Conservation (phyloP, 2,888 invertebrate species). For the Tillus elongatus region DNA sequence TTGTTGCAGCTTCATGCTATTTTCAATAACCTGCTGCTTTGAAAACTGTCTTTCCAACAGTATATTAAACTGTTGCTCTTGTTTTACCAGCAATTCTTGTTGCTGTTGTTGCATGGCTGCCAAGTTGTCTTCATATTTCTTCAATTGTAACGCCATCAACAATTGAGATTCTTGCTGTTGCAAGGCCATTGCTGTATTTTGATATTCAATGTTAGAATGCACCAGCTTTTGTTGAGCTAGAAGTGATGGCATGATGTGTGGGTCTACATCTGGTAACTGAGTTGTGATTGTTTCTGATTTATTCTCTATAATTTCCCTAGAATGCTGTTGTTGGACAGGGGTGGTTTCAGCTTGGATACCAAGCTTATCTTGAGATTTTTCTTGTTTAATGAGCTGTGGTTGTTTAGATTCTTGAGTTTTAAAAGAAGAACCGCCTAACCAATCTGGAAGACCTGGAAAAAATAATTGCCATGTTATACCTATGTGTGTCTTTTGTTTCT, state of each 20-base stretch:
- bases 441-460: constrained; percentile 31
- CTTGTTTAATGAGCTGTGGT: constrained; percentile 3
- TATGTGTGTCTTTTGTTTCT: no score
- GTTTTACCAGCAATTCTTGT: constrained; percentile 46
- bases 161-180: constrained; percentile 56
- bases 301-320: no score
- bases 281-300: background rate
- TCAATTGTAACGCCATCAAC: constrained; percentile 52
- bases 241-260: constrained; percentile 16
- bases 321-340: no score
- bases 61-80: constrained; percentile 47
- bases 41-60: constrained; percentile 48
- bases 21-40: constrained; percentile 50
- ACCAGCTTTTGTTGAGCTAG: constrained; percentile 31
- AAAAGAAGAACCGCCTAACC: no score
- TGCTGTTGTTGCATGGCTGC: constrained; percentile 49
- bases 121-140: constrained; percentile 54
- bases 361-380: background rate
- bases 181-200: constrained; percentile 48
- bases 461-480: no score
- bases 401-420: no score
- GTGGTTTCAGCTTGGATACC: no score
- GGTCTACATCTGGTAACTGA: constrained; percentile 7
- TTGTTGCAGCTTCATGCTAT: constrained; percentile 51
- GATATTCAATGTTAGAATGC: constrained; percentile 42